Evolutionary conservation across 2,113 vertebrate species (phyloP).

Genomic region (Ondatra zibethicus): DNA sequence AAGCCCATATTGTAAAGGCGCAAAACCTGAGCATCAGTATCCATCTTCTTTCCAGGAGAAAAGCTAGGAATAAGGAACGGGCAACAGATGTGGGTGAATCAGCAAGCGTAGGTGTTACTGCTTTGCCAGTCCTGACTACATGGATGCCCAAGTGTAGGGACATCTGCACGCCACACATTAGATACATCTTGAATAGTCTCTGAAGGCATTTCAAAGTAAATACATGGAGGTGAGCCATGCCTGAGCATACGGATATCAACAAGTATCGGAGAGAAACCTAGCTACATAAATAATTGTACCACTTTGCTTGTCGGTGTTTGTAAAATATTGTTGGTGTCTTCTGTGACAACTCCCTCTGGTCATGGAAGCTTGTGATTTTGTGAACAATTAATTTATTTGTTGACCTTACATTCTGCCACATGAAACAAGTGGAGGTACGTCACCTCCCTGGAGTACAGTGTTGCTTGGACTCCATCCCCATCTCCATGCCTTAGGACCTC

Average conservation of each 20-base stretch:
- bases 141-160: neutral
- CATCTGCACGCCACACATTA: neutral
- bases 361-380: slow-evolving; percentile 58
- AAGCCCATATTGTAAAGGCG: neutral
- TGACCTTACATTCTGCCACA: neutral
- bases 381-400: slow-evolving; percentile 68
- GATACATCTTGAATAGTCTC: slow-evolving; percentile 54
- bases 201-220: slow-evolving; percentile 36
- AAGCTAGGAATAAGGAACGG: slow-evolving; percentile 1
- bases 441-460: neutral
- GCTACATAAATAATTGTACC: slow-evolving; percentile 52
- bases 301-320: slow-evolving; percentile 61
- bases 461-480: neutral
- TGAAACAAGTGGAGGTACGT: neutral
- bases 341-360: slow-evolving; percentile 61
- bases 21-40: slow-evolving; percentile 50
- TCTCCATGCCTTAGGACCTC: neutral
- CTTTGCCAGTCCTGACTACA: slow-evolving; percentile 56
- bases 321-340: slow-evolving; percentile 69
- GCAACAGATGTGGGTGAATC: slow-evolving; percentile 40
- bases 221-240: slow-evolving; percentile 3
- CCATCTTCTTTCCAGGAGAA: slow-evolving; percentile 13
- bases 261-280: slow-evolving; percentile 49
- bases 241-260: slow-evolving; percentile 54
- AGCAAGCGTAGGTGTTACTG: slow-evolving; percentile 41